Conservation (phyloP, 1,140 invertebrate genomes). For the Drosophila pectinifera region DNA sequence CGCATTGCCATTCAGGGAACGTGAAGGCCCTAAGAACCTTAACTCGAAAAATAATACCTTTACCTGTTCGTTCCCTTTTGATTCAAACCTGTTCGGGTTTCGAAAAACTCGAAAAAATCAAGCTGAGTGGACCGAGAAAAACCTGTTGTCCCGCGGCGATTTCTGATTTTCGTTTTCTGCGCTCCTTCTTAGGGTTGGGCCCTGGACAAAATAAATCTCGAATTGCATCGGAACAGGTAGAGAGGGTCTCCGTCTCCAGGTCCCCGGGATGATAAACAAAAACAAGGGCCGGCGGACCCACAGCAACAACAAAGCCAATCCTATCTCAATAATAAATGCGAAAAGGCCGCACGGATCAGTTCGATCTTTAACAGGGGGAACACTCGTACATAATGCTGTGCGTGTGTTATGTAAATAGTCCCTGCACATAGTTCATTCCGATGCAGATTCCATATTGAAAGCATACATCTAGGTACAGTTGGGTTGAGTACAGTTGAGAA, state of each 20-base stretch:
- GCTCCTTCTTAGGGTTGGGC: constrained; percentile 60
- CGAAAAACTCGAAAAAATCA: constrained; percentile 40
- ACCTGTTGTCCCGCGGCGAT: constrained; percentile 63
- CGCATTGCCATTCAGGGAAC: constrained; percentile 16
- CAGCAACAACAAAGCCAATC: constrained; percentile 34
- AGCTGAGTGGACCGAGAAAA: constrained; percentile 37
- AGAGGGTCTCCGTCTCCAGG: constrained; percentile 14
- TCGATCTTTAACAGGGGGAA: constrained; percentile 35
- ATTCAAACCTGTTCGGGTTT: constrained; percentile 69
- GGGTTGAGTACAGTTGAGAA: too few relatives aligned
- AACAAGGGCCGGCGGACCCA: constrained; percentile 30
- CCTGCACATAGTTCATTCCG: constrained; percentile 1
- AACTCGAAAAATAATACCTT: constrained; percentile 54
- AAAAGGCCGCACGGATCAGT: constrained; percentile 37
- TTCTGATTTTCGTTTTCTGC: constrained; percentile 64
- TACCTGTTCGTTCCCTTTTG: constrained; percentile 60
- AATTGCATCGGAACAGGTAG: constrained; percentile 77
- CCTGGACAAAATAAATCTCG: constrained; percentile 68
- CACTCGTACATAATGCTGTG: neutral
- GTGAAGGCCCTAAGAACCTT: constrained; percentile 57
- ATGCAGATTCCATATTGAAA: constrained; percentile 21
- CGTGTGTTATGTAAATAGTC: constrained; percentile 38
- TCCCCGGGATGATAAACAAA: constrained; percentile 47
- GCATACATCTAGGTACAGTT: constrained; percentile 37
- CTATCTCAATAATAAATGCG: constrained; percentile 47